These are phyloP conservation scores for Dinothrombium tinctorium DNA, from an alignment of 1,140 invertebrate genomes.

Conservation along the genomic window DNA sequence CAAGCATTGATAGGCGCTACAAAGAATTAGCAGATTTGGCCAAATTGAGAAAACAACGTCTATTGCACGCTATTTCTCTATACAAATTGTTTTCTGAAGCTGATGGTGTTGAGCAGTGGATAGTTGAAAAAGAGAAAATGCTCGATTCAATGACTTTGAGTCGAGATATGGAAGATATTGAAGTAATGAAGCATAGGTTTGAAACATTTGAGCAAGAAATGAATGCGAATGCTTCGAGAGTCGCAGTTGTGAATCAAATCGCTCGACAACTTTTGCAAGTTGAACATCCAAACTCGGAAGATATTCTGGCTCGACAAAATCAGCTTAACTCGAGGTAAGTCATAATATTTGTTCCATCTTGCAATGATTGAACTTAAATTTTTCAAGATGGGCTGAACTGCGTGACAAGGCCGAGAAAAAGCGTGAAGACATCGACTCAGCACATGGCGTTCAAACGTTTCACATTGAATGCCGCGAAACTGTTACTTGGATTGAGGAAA, in stretches of 20 bases:
- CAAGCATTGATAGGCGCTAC: slow-evolving; percentile 85
- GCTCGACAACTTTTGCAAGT: slow-evolving; percentile 79
- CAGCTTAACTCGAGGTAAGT: slow-evolving; percentile 28
- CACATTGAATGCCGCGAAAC: slow-evolving; percentile 98
- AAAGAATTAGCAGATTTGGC: slow-evolving; percentile 83
- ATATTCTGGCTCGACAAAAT: slow-evolving; percentile 75
- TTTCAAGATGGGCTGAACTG: slow-evolving; percentile 14
- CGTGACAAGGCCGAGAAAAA: slow-evolving; percentile 15
- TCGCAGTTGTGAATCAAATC: slow-evolving; percentile 89
- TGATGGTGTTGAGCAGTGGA: slow-evolving; percentile 97
- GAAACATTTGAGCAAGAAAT: slow-evolving; percentile 99
- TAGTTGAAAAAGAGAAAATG: slow-evolving; percentile 95
- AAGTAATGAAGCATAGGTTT: slow-evolving; percentile 98
- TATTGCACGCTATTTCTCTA: slow-evolving; percentile 82
- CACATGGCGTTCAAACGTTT: slow-evolving; percentile 96
- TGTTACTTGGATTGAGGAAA: slow-evolving; percentile 97
- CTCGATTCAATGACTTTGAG: slow-evolving; percentile 76
- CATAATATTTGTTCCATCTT: not conserved
- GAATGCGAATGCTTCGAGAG: slow-evolving; percentile 86
- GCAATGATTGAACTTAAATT: not conserved
- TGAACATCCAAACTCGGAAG: slow-evolving; percentile 89
- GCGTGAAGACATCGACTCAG: slow-evolving; percentile 41
- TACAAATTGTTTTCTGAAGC: slow-evolving; percentile 94
- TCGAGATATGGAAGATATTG: slow-evolving; percentile 96
- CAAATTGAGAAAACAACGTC: slow-evolving; percentile 79